Percentiles rank a stretch among this genome's conserved stretches.
These are phyloP conservation scores for Drosophila carrolli DNA, from an alignment of 1,140 invertebrate species.

Conservation along the genomic window DNA sequence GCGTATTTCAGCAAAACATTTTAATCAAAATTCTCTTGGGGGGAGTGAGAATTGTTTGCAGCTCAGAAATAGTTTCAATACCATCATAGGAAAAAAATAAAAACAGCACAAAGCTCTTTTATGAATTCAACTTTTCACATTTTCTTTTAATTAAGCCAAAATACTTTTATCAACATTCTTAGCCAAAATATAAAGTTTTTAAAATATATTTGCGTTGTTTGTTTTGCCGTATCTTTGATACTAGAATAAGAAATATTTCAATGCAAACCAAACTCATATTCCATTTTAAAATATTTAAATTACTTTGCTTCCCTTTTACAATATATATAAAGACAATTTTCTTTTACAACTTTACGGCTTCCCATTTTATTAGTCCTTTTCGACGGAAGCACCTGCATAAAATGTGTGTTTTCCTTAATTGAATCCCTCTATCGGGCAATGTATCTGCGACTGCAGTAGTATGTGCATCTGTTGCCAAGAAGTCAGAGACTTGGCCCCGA, in stretches of 20 bases:
- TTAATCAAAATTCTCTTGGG: conserved; percentile 16
- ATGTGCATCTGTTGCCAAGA: conserved; percentile 27
- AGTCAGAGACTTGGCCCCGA: conserved; percentile 17
- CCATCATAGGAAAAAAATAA: too few relatives aligned
- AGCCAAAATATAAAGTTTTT: too few relatives aligned
- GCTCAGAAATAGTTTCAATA: neutral
- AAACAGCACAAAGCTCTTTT: neutral
- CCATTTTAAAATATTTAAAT: neutral
- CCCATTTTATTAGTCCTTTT: neutral
- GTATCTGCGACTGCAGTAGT: conserved; percentile 36
- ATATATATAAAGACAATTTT: too few relatives aligned
- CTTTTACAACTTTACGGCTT: neutral
- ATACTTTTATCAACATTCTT: neutral
- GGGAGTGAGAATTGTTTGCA: neutral
- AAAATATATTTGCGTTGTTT: too few relatives aligned
- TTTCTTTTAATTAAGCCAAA: neutral
- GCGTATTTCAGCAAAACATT: neutral
- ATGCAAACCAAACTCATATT: neutral
- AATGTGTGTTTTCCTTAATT: conserved; percentile 41
- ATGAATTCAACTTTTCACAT: too few relatives aligned
- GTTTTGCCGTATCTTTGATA: too few relatives aligned
- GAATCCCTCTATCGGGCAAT: conserved; percentile 42
- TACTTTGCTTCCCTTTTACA: too few relatives aligned
- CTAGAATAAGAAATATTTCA: too few relatives aligned
- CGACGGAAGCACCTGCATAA: neutral